Evolutionary conservation across 1,140 invertebrate genomes (phyloP).

Genomic region (Homalodisca vitripennis): DNA sequence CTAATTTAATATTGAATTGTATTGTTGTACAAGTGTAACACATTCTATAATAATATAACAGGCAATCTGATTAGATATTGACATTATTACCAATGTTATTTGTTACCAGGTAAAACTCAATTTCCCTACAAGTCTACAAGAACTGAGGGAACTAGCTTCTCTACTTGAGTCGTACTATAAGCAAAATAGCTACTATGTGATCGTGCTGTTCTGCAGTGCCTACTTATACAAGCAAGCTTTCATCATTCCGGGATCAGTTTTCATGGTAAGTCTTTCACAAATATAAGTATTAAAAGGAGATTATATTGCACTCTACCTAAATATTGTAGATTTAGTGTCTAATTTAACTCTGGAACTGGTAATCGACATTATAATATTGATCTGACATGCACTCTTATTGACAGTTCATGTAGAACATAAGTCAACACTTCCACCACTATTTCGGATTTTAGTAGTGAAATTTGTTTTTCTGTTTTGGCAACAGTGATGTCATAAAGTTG

Average conservation of each 20-base stretch:
- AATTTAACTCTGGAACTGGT: no score
- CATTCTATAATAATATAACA: background rate
- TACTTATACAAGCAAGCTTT: slow-evolving; percentile 68
- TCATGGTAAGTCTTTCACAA: slow-evolving; percentile 54
- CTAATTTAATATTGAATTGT: background rate
- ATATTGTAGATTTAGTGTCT: no score
- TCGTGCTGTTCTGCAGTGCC: slow-evolving; percentile 57
- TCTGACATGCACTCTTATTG: no score
- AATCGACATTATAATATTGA: no score
- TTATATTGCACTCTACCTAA: no score
- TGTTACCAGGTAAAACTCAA: slow-evolving; percentile 40
- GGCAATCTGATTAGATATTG: background rate
- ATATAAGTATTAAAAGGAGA: background rate
- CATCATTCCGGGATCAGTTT: slow-evolving; percentile 63
- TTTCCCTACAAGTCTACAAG: slow-evolving; percentile 52
- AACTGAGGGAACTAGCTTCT: slow-evolving; percentile 47
- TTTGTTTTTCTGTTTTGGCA: no score
- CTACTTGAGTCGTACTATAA: slow-evolving; percentile 50
- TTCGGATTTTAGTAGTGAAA: no score
- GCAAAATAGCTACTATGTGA: slow-evolving; percentile 54
- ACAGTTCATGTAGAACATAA: no score
- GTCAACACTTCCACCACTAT: no score
- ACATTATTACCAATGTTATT: no score
- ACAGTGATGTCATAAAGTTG: no score
- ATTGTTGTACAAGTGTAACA: background rate